Conservation (phyloP, 2,797 vertebrate species). For the Pangasius krempfi region DNA sequence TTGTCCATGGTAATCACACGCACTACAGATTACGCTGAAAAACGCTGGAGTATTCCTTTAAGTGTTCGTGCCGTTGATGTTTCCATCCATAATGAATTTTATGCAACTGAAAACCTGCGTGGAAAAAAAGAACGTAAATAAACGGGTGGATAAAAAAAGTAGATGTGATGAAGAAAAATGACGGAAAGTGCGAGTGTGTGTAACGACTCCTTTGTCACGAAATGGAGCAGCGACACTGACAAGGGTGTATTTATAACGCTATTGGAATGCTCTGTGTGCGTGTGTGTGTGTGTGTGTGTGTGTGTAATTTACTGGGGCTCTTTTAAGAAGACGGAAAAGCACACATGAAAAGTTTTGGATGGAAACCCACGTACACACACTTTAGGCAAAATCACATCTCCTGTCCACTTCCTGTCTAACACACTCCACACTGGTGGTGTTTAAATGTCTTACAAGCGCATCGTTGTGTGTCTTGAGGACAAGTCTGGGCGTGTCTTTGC, state of each 20-base stretch:
- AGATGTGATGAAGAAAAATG: background rate
- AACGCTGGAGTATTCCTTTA: background rate
- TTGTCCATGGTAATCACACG: too few relatives aligned
- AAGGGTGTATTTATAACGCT: background rate
- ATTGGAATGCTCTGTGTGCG: background rate
- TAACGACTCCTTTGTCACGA: background rate
- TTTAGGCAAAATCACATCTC: conserved; percentile 37
- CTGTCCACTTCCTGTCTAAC: conserved; percentile 10
- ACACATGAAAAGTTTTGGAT: background rate
- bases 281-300: background rate
- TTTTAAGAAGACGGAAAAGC: background rate
- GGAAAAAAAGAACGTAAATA: background rate
- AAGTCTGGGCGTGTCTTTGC: conserved; percentile 99
- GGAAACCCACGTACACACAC: conserved; percentile 19
- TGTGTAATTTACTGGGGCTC: background rate
- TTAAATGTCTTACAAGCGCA: conserved; percentile 99
- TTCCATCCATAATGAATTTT: conserved; percentile 18
- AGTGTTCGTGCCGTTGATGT: background rate
- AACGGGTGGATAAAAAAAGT: background rate
- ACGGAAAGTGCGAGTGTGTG: background rate
- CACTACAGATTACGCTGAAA: background rate
- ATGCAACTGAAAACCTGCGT: background rate
- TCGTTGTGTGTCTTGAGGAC: conserved; percentile 99
- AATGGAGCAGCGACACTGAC: background rate
- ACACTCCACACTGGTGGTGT: conserved; percentile 68